Evolutionary conservation across 2,888 invertebrate species (phyloP), one percentile per base, ranked within the genome.

Genomic region (Agrilus cyanescens): DNA sequence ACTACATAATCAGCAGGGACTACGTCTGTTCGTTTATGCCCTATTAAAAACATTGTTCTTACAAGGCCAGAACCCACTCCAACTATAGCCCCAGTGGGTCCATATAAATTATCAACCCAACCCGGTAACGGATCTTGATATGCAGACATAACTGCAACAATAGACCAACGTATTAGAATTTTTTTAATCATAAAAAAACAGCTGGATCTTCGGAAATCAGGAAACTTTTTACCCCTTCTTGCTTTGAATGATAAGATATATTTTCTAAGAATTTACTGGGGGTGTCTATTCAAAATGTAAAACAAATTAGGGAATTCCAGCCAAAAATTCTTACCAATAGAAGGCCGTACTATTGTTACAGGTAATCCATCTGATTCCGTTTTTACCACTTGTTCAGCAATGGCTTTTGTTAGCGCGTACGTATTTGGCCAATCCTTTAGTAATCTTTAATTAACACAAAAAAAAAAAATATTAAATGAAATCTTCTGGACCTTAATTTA

Each of bases 371-470:
- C 53, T 1, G 71, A 65, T 54, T 76, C 72, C 41, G 66, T 69
- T 25, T 71, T 60, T 2, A 85, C 65, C 3, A 74, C 55, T 40
- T 76, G 72, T 57, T 87, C 86, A 0, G 78, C 80, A 14, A 84
- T 57, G 5, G 80, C 78, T 63, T 87, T 85, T 0, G 83, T 80
- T 58, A 76, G 81, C 0, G 80, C 73, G 61, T 85, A 85, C 0
- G 81, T 81, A 60, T 85, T 85, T 0, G 84, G 84, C 63, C 77
- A 79, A 16, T 64, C 61, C 0, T 62, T 66, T 3, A 72, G 50
- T 12, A 74, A 48, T 25, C 76, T 77, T 48, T 53, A 55, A 53
- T n/a, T n/a, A n/a, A n/a, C n/a, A n/a, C 71, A 62, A 16, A 34
- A 18, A 31, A 2, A 4, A 4, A 14, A 14, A 12, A 14, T 33